Evolutionary conservation across 2,797 vertebrate species (phyloP).

Genomic region (Avahi laniger): DNA sequence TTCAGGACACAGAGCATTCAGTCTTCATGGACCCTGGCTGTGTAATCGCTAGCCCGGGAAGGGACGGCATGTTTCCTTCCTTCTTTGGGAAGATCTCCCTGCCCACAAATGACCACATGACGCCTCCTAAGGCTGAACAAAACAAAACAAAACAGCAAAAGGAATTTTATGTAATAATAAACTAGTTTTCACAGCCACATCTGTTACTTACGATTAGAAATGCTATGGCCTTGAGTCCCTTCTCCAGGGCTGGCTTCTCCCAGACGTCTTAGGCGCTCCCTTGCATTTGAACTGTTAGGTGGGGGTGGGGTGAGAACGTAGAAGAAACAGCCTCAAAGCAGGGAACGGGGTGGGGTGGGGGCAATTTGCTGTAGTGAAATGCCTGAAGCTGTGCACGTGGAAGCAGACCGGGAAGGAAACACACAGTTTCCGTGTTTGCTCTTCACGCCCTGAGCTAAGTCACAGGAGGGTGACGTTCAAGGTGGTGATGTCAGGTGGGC

Average conservation of each 20-base stretch:
- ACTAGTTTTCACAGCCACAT: neutral
- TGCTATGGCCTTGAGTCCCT: neutral
- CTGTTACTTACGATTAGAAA: neutral
- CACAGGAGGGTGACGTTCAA: neutral
- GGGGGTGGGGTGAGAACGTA: neutral
- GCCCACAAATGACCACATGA: neutral
- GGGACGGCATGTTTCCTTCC: neutral
- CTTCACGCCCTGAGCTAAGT: neutral
- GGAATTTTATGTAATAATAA: neutral
- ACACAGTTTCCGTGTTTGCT: neutral
- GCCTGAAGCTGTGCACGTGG: neutral
- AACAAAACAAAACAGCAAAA: neutral
- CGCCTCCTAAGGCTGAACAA: neutral
- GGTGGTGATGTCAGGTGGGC: neutral
- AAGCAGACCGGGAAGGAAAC: neutral
- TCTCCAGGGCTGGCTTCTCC: neutral
- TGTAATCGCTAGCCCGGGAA: neutral
- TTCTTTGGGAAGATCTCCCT: neutral
- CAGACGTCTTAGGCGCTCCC: neutral
- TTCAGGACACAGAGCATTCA: neutral
- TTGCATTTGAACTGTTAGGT: neutral
- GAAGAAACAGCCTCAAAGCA: neutral
- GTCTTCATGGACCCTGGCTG: neutral
- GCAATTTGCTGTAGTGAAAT: neutral
- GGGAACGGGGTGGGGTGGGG: accelerated